Evolutionary conservation across 23 tunicate genomes (phyloP).

Genomic region (Phallusia fumigata): DNA sequence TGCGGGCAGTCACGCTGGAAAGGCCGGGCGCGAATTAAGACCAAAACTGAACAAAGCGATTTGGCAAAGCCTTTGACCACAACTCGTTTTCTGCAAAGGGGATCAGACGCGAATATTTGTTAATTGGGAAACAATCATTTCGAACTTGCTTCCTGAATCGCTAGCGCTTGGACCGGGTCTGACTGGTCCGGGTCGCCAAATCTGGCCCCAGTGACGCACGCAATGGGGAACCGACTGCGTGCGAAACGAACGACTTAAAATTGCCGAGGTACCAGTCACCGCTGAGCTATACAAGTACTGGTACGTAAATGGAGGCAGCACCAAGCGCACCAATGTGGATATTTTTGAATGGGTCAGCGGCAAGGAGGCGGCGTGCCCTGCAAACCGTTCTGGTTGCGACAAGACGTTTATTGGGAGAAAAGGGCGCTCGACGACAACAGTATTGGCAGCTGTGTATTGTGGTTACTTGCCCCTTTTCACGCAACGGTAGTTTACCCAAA

Average conservation of each 20-base stretch:
- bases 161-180: background rate
- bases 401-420: too few relatives aligned
- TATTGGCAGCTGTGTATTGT: too few relatives aligned
- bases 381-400: too few relatives aligned
- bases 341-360: conserved; percentile 4
- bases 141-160: background rate
- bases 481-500: too few relatives aligned
- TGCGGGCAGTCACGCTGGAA: too few relatives aligned
- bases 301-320: background rate
- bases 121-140: conserved; percentile 1
- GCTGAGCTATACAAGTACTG: background rate
- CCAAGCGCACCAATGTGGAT: background rate
- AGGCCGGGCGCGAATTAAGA: too few relatives aligned
- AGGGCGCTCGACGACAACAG: too few relatives aligned
- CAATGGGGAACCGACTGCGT: background rate
- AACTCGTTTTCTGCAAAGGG: too few relatives aligned
- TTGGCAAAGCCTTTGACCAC: too few relatives aligned
- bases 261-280: background rate
- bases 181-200: background rate
- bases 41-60: too few relatives aligned
- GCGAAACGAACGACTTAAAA: background rate
- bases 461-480: too few relatives aligned
- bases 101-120: background rate
- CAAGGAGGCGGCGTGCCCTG: background rate
- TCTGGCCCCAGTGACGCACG: background rate